Base-by-base conservation (phyloP, 2,888 invertebrate genomes). In the Desoria tigrina region DNA sequence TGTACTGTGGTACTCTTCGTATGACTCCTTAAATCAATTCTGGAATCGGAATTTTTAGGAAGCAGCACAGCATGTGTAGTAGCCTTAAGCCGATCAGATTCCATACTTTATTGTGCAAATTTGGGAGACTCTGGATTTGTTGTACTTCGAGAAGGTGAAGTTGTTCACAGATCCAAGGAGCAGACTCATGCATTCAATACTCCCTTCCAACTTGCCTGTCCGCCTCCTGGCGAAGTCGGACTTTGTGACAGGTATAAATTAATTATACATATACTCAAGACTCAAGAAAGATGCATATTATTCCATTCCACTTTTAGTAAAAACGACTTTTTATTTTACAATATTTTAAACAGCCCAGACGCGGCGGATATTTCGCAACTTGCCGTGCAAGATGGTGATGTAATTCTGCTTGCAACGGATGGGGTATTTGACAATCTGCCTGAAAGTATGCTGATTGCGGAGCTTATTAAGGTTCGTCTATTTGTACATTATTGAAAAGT, bases 131-230 rank as follows among this genome's bases (percentile, higher is more conserved):
- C 96, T 79, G 98, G 98, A 16, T 97, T 94, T 82, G 89, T 97
- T 83, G 90, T 98, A 60, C 90, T 94, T 63, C 85, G 95, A 24
- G 86, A 86, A 58, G 94, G 94, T 23, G 86, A 88, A 76, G 87
- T 98, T 23, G 89, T 98, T 27, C 92, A 94, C 79, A 88, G 92
- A 70, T 96, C 96, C 3, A 91, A 92, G 78, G 98, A 98, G 80
- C 98, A 98, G 79, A 95, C 96, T 78, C 98, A 98, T 82, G 97
- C 97, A 83, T 98, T 98, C 82, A 98, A 98, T 83, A 97, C 98
- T 42, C 98, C 98, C 2, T 98, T 94, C 84, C 98, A 98, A 82
- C 84, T 98, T 73, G 92, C 96, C 56, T 83, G 97, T 77, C 93
- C 96, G 42, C 97, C 97, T 24, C 93, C 94, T 1, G 91, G 91